phyloP scores from a whole-genome alignment of 1,140 invertebrate genomes.

The Rhynchophorus ferrugineus region DNA sequence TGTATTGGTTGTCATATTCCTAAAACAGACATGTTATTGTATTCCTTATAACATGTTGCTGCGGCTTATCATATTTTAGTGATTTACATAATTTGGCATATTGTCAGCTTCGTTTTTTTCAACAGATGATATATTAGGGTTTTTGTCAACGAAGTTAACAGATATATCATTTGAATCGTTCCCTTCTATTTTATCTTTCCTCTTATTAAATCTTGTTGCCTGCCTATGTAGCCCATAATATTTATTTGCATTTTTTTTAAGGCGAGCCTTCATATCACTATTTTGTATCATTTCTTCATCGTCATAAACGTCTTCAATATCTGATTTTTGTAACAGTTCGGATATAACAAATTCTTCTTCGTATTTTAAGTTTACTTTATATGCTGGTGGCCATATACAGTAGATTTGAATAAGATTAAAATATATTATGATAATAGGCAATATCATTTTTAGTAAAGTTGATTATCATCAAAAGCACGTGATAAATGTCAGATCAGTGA shows the following conservation, averaged over 20 bases:
- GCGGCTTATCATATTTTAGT: background rate
- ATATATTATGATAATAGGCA: no score
- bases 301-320: constrained; percentile 32
- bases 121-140: background rate
- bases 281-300: constrained; percentile 36
- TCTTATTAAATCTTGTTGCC: constrained; percentile 10
- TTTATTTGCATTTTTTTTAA: constrained; percentile 20
- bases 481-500: no score
- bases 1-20: constrained; percentile 27
- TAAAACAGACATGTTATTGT: no score
- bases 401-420: no score
- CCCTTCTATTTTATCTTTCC: constrained; percentile 8
- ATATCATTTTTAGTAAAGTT: no score
- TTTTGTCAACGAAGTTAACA: no score
- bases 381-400: constrained; percentile 34
- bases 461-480: no score
- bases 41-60: no score
- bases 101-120: no score
- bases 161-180: background rate
- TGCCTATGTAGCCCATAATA: constrained; percentile 29
- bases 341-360: constrained; percentile 37
- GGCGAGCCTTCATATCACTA: constrained; percentile 18
- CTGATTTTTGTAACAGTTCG: constrained; percentile 29
- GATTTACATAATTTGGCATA: no score
- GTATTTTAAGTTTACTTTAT: constrained; percentile 30